These are phyloP conservation scores for Panagrolaimus sp. DNA, from an alignment of 1,140 invertebrate species.

Conservation along the genomic window DNA sequence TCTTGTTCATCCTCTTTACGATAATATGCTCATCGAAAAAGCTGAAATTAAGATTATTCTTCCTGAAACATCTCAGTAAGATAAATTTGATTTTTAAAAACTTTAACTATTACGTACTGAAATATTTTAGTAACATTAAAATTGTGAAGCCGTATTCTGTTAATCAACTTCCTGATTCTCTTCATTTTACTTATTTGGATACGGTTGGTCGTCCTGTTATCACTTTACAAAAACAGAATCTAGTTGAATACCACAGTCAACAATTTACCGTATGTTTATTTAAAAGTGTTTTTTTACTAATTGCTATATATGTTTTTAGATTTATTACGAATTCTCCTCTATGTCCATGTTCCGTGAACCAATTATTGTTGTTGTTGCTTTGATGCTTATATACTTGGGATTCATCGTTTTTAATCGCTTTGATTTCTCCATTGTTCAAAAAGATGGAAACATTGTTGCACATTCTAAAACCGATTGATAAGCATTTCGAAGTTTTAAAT, in stretches of 20 bases:
- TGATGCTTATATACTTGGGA: slow-evolving; percentile 81
- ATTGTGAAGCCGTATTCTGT: slow-evolving; percentile 77
- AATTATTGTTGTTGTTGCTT: slow-evolving; percentile 75
- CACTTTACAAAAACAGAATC: slow-evolving; percentile 75
- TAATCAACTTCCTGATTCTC: slow-evolving; percentile 69
- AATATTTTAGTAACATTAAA: slow-evolving; percentile 68
- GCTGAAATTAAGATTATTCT: slow-evolving; percentile 83
- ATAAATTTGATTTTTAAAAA: slow-evolving; percentile 10
- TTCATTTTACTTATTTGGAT: slow-evolving; percentile 90
- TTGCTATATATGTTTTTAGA: slow-evolving; percentile 57
- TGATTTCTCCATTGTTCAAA: slow-evolving; percentile 72
- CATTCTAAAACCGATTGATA: slow-evolving; percentile 7
- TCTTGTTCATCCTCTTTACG: slow-evolving; percentile 87
- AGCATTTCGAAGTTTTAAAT: too few species aligned
- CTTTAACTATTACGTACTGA: too few species aligned
- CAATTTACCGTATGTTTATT: slow-evolving; percentile 67
- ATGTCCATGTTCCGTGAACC: slow-evolving; percentile 81
- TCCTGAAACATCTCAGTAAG: slow-evolving; percentile 76
- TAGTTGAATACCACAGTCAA: slow-evolving; percentile 94
- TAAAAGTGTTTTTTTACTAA: slow-evolving; percentile 4
- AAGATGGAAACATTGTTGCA: not conserved
- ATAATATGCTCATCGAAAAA: slow-evolving; percentile 90
- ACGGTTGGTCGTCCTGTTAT: slow-evolving; percentile 84
- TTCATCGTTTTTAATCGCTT: slow-evolving; percentile 89
- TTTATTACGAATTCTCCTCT: slow-evolving; percentile 82